phyloP scores from a whole-genome alignment of 2,888 invertebrate species.

The Schizaphis graminum region DNA sequence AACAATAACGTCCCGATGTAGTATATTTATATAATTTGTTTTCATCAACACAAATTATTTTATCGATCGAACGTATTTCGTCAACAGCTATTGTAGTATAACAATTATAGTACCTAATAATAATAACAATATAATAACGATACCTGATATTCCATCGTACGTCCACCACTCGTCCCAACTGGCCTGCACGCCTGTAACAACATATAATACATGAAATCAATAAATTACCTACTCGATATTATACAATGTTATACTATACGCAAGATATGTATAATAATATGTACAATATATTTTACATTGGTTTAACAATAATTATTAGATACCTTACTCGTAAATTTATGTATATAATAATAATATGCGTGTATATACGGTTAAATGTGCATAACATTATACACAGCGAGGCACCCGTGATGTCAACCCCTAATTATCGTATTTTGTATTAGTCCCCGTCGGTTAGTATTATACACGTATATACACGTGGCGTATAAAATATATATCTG shows the following conservation, averaged over 20 bases:
- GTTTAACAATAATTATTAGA: neutral
- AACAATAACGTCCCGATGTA: neutral
- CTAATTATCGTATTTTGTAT: neutral
- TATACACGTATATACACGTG: neutral
- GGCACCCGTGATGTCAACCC: neutral
- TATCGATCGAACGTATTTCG: neutral
- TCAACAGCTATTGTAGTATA: neutral
- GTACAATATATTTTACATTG: neutral
- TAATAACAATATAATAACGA: neutral
- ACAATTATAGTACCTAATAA: neutral
- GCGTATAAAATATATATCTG: neutral
- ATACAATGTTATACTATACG: neutral
- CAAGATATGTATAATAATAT: neutral
- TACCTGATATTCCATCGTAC: conserved; percentile 88
- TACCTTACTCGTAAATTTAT: neutral
- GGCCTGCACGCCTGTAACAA: conserved; percentile 79
- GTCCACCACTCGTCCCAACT: conserved; percentile 93
- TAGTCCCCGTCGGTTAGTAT: neutral
- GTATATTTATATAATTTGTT: neutral
- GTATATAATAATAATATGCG: neutral
- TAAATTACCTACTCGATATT: neutral
- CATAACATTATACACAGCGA: neutral
- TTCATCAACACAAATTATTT: neutral
- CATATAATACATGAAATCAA: conserved; percentile 71
- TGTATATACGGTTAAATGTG: neutral